These are phyloP conservation scores for Cerceris rybyensis DNA, from an alignment of 2,888 invertebrate genomes.

Conservation along the genomic window DNA sequence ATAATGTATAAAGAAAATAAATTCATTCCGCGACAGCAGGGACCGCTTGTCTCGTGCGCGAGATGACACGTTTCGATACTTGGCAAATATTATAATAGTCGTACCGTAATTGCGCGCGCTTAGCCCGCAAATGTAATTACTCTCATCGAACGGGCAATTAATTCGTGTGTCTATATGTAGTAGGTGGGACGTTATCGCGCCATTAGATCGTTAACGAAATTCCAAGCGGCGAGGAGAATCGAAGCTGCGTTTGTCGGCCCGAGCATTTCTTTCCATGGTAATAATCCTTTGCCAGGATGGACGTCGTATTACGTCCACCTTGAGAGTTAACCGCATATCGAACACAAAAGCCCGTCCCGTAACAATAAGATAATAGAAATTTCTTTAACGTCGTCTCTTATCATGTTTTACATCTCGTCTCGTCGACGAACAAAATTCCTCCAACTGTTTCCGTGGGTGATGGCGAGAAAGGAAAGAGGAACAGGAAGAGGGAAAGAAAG, in stretches of 20 bases:
- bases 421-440: conserved; percentile 36
- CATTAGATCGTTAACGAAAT: background rate
- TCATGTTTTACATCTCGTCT: conserved; percentile 45
- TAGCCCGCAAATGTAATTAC: background rate
- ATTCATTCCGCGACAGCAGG: background rate
- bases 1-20: conserved; percentile 13
- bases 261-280: background rate
- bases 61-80: background rate
- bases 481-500: conserved; percentile 36
- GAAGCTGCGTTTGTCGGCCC: no score
- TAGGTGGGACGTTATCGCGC: background rate
- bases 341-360: conserved; percentile 39
- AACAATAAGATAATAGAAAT: conserved; percentile 59
- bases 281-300: background rate
- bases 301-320: background rate
- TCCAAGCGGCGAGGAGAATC: background rate
- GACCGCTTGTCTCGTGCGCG: background rate
- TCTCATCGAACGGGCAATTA: background rate
- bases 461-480: conserved; percentile 7
- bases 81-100: background rate
- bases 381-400: conserved; percentile 52
- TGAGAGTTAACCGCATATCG: conserved; percentile 21
- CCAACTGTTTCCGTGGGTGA: conserved; percentile 20
- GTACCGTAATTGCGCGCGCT: background rate
- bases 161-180: background rate